These are phyloP conservation scores for Netelia virgata DNA, from an alignment of 2,888 invertebrate genomes.

Conservation along the genomic window DNA sequence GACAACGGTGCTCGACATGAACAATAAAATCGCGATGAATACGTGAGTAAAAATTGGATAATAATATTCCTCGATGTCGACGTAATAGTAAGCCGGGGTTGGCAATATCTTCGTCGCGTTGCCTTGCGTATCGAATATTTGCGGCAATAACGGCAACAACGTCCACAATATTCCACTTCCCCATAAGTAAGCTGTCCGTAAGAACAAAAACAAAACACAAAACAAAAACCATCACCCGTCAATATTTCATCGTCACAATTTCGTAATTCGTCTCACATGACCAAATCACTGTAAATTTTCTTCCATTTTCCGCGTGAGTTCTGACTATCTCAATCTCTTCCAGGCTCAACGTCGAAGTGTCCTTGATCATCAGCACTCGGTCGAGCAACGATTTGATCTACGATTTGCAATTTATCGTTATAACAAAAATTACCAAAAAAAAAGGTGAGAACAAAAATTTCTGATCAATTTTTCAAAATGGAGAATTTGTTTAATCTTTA, in stretches of 20 bases:
- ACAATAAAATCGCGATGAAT: constrained; percentile 47
- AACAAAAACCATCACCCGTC: background rate
- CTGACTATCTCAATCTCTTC: background rate
- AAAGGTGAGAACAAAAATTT: no score
- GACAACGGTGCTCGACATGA: constrained; percentile 45
- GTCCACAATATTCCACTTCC: constrained; percentile 21
- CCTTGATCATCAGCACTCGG: background rate
- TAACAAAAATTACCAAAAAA: no score
- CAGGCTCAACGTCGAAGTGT: background rate
- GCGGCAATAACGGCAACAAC: constrained; percentile 42
- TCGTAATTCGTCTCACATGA: background rate
- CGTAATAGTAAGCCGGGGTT: constrained; percentile 51
- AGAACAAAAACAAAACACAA: background rate
- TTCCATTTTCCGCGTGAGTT: background rate
- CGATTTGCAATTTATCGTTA: background rate
- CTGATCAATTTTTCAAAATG: background rate
- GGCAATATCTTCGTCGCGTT: constrained; percentile 23
- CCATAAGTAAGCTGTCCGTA: constrained; percentile 22
- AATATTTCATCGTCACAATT: background rate
- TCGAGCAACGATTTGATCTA: background rate
- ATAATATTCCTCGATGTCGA: constrained; percentile 52
- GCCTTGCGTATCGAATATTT: background rate
- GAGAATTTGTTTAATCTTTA: background rate
- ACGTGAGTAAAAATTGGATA: constrained; percentile 46
- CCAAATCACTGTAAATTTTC: background rate